Evolutionary conservation across 1,140 invertebrate genomes (phyloP), one percentile per base, ranked within the genome.

Genomic region (Parapsyche elsis): DNA sequence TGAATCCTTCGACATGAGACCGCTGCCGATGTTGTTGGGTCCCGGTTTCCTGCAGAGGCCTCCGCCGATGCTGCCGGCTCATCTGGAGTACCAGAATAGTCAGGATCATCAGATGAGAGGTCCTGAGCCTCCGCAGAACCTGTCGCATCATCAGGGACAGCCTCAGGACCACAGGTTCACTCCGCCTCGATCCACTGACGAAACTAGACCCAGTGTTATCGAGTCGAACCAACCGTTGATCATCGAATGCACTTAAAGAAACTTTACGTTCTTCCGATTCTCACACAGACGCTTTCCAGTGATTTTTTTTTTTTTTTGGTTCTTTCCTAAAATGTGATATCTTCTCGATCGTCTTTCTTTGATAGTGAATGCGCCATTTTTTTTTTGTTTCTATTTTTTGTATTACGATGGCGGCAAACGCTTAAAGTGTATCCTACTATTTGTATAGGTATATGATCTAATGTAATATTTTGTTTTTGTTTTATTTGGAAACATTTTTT

Each of bases 161-260:
- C 75, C n/a, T 24, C 75, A 81, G 26, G 73, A 85, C 84, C 67
- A 85, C 83, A 44, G 83, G 83, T 76, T 87, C 59, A 87, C 87
- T 84, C 88, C 88, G 0, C 84, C 89, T 24, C 88, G 89, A 81
- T 90, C 90, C 81, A 83, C 90, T 45, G 91, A 91, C 81, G 94
- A 94, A 84, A 92, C 92, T 38, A 89, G 94, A 46, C 94, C 94
- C 44, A 94, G 92, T 84, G 94, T 95, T 71, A 96, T 96, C 86
- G 94, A 95, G 88, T 94, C 94, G 53, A 95, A 91, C 83, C 94
- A 95, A 86, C 94, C 94, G 30, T 94, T 95, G 88, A 95, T 95
- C 84, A 95, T 96, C 84, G 94, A 95, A 89, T 96, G 95, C 89
- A 95, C 94, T 88, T 96, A 95, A 92, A 85, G 30, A 38, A 38